Evolutionary conservation across 2,888 invertebrate species (phyloP).

Genomic region (Neoscelio sp.): DNA sequence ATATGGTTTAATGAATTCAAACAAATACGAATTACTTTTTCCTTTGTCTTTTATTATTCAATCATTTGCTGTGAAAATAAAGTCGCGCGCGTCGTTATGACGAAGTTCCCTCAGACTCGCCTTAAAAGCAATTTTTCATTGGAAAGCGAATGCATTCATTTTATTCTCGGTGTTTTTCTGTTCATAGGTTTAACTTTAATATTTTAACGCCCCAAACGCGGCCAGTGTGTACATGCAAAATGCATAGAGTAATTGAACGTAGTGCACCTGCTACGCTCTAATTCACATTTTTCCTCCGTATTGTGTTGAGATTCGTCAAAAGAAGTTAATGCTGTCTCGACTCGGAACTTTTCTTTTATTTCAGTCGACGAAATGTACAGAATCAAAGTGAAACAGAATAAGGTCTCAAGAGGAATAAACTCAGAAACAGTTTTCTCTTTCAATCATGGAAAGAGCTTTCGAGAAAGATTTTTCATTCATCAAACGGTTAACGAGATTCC

Average conservation of each 20-base stretch:
- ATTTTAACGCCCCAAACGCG: constrained; percentile 41
- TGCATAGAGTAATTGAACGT: constrained; percentile 52
- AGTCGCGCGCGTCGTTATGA: constrained; percentile 1
- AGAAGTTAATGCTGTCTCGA: constrained; percentile 46
- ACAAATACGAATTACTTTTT: constrained; percentile 47
- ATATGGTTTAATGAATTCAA: constrained; percentile 51
- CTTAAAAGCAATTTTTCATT: constrained; percentile 39
- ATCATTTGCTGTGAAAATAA: constrained; percentile 41
- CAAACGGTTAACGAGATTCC: constrained; percentile 47
- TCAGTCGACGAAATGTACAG: constrained; percentile 48
- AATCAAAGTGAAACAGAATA: constrained; percentile 54
- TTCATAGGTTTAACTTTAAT: constrained; percentile 35
- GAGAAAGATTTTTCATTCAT: constrained; percentile 50
- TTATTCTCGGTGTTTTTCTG: constrained; percentile 12
- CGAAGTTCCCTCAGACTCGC: background rate
- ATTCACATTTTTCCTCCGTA: constrained; percentile 50
- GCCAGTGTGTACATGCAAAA: constrained; percentile 6
- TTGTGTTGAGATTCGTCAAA: constrained; percentile 47
- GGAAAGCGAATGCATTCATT: constrained; percentile 23
- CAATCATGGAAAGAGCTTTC: constrained; percentile 62
- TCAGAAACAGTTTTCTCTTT: constrained; percentile 60
- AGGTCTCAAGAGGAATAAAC: constrained; percentile 56
- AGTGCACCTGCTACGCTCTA: constrained; percentile 42
- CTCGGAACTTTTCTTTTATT: constrained; percentile 47
- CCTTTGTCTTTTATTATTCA: constrained; percentile 46